These are phyloP conservation scores for Semicossyphus pulcher DNA, from an alignment of 2,113 vertebrate genomes.

Conservation along the genomic window DNA sequence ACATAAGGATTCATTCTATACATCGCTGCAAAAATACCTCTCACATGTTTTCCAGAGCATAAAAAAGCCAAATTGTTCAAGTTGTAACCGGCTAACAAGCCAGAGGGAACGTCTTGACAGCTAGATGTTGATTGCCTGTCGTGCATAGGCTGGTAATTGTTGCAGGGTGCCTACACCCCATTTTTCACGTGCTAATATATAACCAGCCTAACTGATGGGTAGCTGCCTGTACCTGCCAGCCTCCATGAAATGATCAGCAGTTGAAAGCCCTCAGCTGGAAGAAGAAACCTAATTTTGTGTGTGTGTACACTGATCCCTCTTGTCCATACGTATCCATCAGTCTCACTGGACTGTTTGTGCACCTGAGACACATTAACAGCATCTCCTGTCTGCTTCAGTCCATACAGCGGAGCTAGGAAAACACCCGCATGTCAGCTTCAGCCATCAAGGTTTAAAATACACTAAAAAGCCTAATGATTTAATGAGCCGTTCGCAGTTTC, in stretches of 20 bases:
- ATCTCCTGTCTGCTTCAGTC: constrained; percentile 49
- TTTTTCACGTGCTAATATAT: constrained; percentile 14
- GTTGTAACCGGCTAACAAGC: constrained; percentile 32
- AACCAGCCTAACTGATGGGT: constrained; percentile 17
- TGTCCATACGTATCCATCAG: constrained; percentile 29
- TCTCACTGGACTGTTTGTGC: constrained; percentile 24
- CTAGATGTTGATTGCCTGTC: neutral
- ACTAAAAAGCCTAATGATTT: constrained; percentile 51
- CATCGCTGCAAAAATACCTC: neutral
- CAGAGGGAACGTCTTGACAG: constrained; percentile 13
- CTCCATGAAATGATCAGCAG: constrained; percentile 38
- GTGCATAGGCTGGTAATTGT: constrained; percentile 6
- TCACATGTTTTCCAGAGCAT: neutral
- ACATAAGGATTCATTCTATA: neutral
- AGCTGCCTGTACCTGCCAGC: constrained; percentile 44
- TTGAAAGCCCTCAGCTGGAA: constrained; percentile 33
- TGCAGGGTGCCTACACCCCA: neutral
- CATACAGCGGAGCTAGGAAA: constrained; percentile 64
- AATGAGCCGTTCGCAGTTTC: no score
- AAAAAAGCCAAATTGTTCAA: neutral
- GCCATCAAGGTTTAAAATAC: constrained; percentile 64
- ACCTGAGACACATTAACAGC: constrained; percentile 57
- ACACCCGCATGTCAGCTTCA: constrained; percentile 44
- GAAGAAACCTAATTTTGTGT: constrained; percentile 36
- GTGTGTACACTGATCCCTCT: constrained; percentile 18